Evolutionary conservation across 1,140 invertebrate species (phyloP), one percentile per base, ranked within the genome.

Genomic region (Aphelenchoides besseyi): DNA sequence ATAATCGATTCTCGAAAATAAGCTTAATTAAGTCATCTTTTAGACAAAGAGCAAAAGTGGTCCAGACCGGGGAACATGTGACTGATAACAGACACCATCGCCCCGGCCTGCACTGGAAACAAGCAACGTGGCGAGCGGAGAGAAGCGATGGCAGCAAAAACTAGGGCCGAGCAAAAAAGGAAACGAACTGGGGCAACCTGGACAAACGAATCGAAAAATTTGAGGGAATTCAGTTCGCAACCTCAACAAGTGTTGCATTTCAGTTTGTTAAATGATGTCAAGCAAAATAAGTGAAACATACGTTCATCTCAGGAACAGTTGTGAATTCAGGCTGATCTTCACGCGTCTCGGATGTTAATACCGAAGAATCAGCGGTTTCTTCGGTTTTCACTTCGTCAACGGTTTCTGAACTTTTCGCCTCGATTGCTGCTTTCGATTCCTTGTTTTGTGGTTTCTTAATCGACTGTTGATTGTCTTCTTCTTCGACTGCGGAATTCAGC

Each of bases 61-160:
- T 23, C 41, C 41, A 48, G 41, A 48, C 41, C 41, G 41, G 41
- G 41, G 41, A 48, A 48, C 41, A 48, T 48, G 41, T 48, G 41
- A 48, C 41, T 48, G 41, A 48, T 48, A 48, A 48, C 41, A 48
- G 41, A 23, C 41, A 48, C 41, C 41, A 23, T 48, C 23, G 12
- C 41, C 41, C 41, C 41, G 41, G 41, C 41, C 41, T 48, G 41
- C 41, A 48, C 41, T 48, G 23, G 41, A 48, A 48, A 48, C 41
- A 48, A 48, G 41, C 41, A 48, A 48, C 41, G 41, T 48, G 41
- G 41, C 41, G 41, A 23, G 41, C 12, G 41, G 41, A 48, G 41
- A 23, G 12, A 23, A 48, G 41, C 41, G 41, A 23, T 23, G 41
- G 41, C 41, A 23, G 41, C 41, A 48, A 48, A 48, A 48, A 48